Evolutionary conservation across 2,113 vertebrate genomes (phyloP).

Genomic region (Miniopterus natalensis): DNA sequence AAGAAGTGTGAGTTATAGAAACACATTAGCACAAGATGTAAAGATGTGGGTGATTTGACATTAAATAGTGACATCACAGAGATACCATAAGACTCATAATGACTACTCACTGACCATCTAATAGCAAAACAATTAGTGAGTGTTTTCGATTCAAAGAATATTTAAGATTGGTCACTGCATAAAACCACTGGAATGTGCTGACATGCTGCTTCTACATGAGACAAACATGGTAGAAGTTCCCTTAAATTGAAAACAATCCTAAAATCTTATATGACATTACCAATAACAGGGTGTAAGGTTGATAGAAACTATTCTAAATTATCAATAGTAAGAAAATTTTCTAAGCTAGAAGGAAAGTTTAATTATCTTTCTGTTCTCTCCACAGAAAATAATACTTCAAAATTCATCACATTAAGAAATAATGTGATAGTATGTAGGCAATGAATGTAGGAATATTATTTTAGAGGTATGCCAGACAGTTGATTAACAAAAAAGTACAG

Average conservation of each 20-base stretch:
- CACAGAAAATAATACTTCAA: neutral
- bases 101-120: neutral
- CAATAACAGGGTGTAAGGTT: neutral
- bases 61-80: neutral
- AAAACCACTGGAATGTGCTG: neutral
- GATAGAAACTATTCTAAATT: neutral
- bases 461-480: neutral
- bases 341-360: neutral
- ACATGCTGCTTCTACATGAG: neutral
- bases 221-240: neutral
- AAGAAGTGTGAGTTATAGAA: neutral
- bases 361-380: neutral
- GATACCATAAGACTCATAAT: neutral
- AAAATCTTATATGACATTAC: slow-evolving; percentile 8
- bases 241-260: slow-evolving; percentile 10
- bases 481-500: neutral
- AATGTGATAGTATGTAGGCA: neutral
- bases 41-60: neutral
- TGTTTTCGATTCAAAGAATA: slow-evolving; percentile 1
- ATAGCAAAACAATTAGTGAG: neutral
- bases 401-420: neutral
- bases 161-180: neutral
- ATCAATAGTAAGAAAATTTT: neutral
- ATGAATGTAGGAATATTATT: neutral
- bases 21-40: neutral